Base-by-base conservation (phyloP, 2,888 invertebrate genomes). In the Tricholauxania praeusta region DNA sequence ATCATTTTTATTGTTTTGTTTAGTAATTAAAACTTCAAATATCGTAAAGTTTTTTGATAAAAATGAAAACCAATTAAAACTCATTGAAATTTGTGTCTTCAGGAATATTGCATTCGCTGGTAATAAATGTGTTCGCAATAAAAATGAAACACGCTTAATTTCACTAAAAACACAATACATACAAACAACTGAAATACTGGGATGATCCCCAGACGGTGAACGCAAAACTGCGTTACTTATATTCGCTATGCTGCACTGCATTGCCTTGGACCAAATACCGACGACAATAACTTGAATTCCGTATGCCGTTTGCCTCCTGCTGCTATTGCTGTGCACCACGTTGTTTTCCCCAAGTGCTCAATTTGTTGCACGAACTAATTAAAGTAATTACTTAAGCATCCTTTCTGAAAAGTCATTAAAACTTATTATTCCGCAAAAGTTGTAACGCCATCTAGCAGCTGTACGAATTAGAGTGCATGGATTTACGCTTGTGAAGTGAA, bases 301-400 rank as follows among this genome's bases (percentile, higher is more conserved):
- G 39, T 39, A 39, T 39, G 39, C 39, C 39, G 39, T 39, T 39
- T 39, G 39, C 10, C 39, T 39, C 8, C 39, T 39, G 39, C 10
- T 39, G 39, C 39, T 39, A 1, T 0, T 39, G 5, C 39, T 22
- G 39, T 5, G 2, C 1, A 14, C 15, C 15, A 12, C 15, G 28
- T 39, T 73, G 62, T 74, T 75, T 47, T 72, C 28, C 57, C 19
- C 32, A 48, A 22, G 55, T 57, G 53, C 60, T 48, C 22, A 60
- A 71, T 66, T 72, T 72, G 65, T 64, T 65, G 72, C 76, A 74
- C 72, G 66, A 77, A 78, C 75, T 77, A 77, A 77, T 78, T 77
- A 78, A 77, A 78, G 77, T 76, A 77, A 78, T 78, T 78, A 77
- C 74, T 76, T 76, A 78, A 76, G 73, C 75, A 75, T 77, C 76